phyloP scores from a whole-genome alignment of 2,888 invertebrate species.

The Pseudococcus jackbeardsleyi region DNA sequence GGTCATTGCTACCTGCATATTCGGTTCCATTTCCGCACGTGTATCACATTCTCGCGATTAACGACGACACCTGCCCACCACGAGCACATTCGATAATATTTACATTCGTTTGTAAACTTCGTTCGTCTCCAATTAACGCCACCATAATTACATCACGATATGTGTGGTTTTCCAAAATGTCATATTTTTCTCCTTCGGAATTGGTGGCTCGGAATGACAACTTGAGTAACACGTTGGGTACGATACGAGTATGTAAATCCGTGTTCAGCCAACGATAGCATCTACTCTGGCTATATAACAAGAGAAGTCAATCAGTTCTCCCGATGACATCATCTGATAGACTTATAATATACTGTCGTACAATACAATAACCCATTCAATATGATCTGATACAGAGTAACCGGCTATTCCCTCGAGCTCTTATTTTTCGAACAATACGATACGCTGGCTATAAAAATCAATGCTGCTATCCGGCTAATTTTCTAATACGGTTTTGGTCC shows the following conservation, averaged over 20 bases:
- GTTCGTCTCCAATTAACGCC: background rate
- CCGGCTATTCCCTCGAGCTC: background rate
- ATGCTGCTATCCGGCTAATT: slow-evolving; percentile 23
- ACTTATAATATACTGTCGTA: slow-evolving; percentile 22
- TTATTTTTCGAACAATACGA: slow-evolving; percentile 4
- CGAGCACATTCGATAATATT: background rate
- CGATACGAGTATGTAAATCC: background rate
- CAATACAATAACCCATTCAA: slow-evolving; percentile 43
- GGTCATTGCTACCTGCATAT: slow-evolving; percentile 13
- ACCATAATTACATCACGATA: background rate
- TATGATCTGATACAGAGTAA: background rate
- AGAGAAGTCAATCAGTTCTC: slow-evolving; percentile 44
- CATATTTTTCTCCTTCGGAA: background rate
- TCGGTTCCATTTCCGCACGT: background rate
- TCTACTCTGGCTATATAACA: background rate
- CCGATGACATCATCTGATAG: slow-evolving; percentile 48
- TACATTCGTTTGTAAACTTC: background rate
- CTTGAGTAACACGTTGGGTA: background rate
- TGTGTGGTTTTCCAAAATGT: background rate
- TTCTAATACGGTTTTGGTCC: slow-evolving; percentile 1
- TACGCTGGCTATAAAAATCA: slow-evolving; percentile 2
- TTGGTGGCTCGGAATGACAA: background rate
- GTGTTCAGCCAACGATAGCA: background rate
- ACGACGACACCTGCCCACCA: background rate
- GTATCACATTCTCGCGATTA: background rate